Base-by-base conservation (phyloP, 2,888 invertebrate genomes). In the Kuschelorhynchus macadamiae region DNA sequence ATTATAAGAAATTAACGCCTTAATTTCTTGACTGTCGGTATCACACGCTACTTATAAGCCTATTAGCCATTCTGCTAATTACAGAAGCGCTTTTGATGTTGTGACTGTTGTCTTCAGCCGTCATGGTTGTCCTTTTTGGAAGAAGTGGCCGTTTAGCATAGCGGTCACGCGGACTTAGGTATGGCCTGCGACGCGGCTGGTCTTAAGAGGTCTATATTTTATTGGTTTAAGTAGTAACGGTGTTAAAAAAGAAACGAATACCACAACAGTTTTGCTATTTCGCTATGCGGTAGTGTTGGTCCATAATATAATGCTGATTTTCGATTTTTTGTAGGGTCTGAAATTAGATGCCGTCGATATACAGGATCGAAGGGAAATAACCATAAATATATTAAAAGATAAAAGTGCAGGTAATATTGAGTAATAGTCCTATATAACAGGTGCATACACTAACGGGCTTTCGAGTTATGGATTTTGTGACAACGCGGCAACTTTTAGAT, bases 11-110 rank as follows among this genome's bases (percentile, higher is more conserved):
- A 52, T 65, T 65, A 44, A 39, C 65, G 18, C 32, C 46, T 17
- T 36, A 52, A 44, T 59, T 33, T 41, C 52, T 36, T 11, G 30
- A 47, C 25, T 33, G 59, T 42, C 64, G 55, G 65, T 56, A 57
- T 68, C 63, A 63, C 68, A 68, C 68, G 68, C 63, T 68, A 59
- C 59, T 52, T 39, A 62, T 53, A 63, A 55, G 47, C 52, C 50
- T 63, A 57, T 63, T 59, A 63, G 68, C 52, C 41, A 63, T 63
- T 63, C 55, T 25, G 55, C 21, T 68, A 68, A 68, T 68, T 68
- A 53, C 46, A 30, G 32, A 57, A 44, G 53, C 39, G 47, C 62
- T 59, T 62, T 69, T 69, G 65, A 69, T 65, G 57, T 66, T 69
- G 64, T 67, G 55, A 50, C 12, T 52, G 62, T 36, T 32, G 59